Evolutionary conservation across 1,140 invertebrate species (phyloP).

Genomic region (Aporrectodea caliginosa): DNA sequence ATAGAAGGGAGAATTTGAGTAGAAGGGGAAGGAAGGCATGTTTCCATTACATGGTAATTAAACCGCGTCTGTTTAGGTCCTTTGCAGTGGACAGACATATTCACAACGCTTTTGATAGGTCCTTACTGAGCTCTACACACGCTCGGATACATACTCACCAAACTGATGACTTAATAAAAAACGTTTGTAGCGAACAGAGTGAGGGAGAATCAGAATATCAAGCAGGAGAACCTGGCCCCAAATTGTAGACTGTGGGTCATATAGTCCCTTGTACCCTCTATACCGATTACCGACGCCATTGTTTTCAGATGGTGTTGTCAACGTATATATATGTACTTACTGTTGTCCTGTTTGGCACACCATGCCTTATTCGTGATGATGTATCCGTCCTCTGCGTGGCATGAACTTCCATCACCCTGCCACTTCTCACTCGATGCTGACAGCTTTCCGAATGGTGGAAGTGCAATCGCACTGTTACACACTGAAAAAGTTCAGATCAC

Average conservation of each 20-base stretch:
- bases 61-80: no score
- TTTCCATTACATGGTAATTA: no score
- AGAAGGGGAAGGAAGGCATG: no score
- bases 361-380: conserved; percentile 60
- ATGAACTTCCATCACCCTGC: conserved; percentile 57
- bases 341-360: conserved; percentile 60
- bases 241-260: not conserved
- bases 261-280: not conserved
- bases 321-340: conserved; percentile 45
- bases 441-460: conserved; percentile 59
- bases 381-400: conserved; percentile 60
- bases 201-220: not conserved
- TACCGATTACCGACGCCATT: not conserved
- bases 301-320: not conserved
- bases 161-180: no score
- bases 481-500: no score
- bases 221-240: not conserved
- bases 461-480: conserved; percentile 60
- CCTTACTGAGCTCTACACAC: no score
- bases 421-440: conserved; percentile 57
- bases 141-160: no score
- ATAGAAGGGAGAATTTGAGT: no score
- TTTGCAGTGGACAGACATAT: no score
- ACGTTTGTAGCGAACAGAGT: not conserved
- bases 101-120: no score